phyloP scores from a whole-genome alignment of 2,888 invertebrate genomes.

The Thera britannica region DNA sequence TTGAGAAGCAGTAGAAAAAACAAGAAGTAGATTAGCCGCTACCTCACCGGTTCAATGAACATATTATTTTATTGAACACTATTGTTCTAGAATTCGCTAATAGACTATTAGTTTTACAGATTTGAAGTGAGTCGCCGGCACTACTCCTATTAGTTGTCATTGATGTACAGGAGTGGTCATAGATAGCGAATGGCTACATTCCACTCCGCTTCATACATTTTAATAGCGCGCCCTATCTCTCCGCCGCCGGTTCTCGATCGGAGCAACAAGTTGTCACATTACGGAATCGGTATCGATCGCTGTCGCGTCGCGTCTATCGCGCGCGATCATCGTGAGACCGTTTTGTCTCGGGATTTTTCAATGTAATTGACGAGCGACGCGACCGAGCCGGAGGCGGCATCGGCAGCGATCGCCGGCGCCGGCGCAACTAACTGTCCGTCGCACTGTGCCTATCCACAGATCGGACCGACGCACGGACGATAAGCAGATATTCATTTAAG shows the following conservation, averaged over 20 bases:
- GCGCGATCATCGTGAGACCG: constrained; percentile 26
- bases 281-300: constrained; percentile 20
- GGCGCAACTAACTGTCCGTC: neutral
- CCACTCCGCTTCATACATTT: constrained; percentile 21
- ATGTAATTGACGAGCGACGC: constrained; percentile 28
- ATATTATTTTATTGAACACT: too few relatives aligned
- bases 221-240: constrained; percentile 8
- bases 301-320: constrained; percentile 11
- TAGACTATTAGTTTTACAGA: too few relatives aligned
- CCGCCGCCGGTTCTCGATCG: constrained; percentile 1
- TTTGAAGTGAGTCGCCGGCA: too few relatives aligned
- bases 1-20: too few relatives aligned
- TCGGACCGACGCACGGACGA: neutral
- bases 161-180: neutral
- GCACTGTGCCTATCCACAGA: constrained; percentile 11
- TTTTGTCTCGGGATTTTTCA: constrained; percentile 31
- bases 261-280: constrained; percentile 23
- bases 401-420: too few relatives aligned
- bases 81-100: too few relatives aligned
- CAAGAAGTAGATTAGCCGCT: too few relatives aligned
- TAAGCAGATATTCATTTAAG: constrained; percentile 9
- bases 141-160: neutral
- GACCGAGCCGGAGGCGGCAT: neutral
- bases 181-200: neutral
- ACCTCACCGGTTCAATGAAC: too few relatives aligned